Conservation (phyloP, 2,797 vertebrate species). For the Sphaeramia orbicularis region DNA sequence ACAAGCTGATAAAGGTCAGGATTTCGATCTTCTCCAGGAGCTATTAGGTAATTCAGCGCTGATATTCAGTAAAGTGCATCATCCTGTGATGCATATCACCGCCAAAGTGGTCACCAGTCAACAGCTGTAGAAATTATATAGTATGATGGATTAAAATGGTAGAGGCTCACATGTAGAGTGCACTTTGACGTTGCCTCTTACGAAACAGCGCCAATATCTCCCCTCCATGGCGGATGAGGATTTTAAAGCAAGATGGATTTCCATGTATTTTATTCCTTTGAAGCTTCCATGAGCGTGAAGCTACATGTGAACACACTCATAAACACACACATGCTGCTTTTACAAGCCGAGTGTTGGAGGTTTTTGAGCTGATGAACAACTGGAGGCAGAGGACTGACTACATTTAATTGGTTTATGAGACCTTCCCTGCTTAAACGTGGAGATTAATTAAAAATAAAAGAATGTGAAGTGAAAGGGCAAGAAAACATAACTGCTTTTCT, state of each 20-base stretch:
- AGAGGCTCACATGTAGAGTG: constrained; percentile 29
- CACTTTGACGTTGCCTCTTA: constrained; percentile 33
- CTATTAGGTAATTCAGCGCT: constrained; percentile 58
- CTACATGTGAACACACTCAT: constrained; percentile 11
- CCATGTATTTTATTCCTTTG: constrained; percentile 61
- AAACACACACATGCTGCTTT: constrained; percentile 20
- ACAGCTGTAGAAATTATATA: constrained; percentile 51
- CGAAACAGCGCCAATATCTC: constrained; percentile 38
- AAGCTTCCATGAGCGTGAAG: constrained; percentile 51
- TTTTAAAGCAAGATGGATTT: constrained; percentile 60
- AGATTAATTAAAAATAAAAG: constrained; percentile 72
- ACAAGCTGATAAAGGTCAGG: constrained; percentile 34
- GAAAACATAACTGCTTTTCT: constrained; percentile 34
- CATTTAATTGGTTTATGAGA: constrained; percentile 62
- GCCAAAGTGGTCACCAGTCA: constrained; percentile 43
- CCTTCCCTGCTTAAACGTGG: constrained; percentile 52
- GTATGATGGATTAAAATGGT: constrained; percentile 66
- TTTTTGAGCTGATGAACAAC: constrained; percentile 58
- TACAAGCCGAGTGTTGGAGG: constrained; percentile 21
- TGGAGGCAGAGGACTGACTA: constrained; percentile 46
- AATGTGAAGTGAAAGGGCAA: constrained; percentile 41
- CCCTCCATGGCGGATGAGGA: constrained; percentile 32
- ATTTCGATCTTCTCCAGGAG: constrained; percentile 42
- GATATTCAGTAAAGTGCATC: constrained; percentile 44
- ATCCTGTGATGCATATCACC: constrained; percentile 38